A percentile compares a stretch with the other conserved stretches of the same genome.
These are phyloP conservation scores for Drymonia ruficornis DNA, from an alignment of 2,888 invertebrate genomes.

Conservation along the genomic window DNA sequence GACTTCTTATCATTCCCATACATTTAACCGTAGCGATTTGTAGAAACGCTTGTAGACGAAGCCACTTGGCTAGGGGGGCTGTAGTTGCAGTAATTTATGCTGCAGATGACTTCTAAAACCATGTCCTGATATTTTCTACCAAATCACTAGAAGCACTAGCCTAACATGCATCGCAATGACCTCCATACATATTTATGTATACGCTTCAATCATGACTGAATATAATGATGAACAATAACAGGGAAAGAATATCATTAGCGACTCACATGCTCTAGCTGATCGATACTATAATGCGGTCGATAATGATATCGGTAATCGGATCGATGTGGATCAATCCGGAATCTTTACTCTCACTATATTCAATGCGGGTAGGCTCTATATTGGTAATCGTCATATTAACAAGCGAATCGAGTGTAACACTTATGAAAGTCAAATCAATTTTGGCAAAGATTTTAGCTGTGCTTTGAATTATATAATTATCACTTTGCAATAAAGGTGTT, in stretches of 20 bases:
- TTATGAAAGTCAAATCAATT: background rate
- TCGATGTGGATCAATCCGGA: constrained; percentile 35
- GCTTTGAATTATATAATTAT: too few species aligned
- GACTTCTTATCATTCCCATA: too few species aligned
- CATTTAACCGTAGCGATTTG: too few species aligned
- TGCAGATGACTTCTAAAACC: background rate
- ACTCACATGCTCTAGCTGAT: constrained; percentile 24
- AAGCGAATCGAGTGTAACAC: background rate
- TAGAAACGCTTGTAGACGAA: too few species aligned
- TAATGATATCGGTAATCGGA: constrained; percentile 50
- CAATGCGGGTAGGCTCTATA: background rate
- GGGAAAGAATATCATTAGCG: constrained; percentile 42
- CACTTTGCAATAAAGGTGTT: too few species aligned
- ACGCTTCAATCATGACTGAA: constrained; percentile 33
- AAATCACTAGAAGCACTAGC: background rate
- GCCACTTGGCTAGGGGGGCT: too few species aligned
- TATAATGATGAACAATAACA: constrained; percentile 39
- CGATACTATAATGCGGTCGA: constrained; percentile 37
- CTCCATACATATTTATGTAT: constrained; percentile 34
- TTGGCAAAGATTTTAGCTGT: background rate
- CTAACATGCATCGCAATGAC: background rate
- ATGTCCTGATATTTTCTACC: background rate
- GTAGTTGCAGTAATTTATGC: too few species aligned
- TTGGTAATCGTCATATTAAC: background rate
- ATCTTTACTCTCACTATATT: constrained; percentile 41